Evolutionary conservation across 1,140 invertebrate genomes (phyloP).

Genomic region (Bombus consobrinus): DNA sequence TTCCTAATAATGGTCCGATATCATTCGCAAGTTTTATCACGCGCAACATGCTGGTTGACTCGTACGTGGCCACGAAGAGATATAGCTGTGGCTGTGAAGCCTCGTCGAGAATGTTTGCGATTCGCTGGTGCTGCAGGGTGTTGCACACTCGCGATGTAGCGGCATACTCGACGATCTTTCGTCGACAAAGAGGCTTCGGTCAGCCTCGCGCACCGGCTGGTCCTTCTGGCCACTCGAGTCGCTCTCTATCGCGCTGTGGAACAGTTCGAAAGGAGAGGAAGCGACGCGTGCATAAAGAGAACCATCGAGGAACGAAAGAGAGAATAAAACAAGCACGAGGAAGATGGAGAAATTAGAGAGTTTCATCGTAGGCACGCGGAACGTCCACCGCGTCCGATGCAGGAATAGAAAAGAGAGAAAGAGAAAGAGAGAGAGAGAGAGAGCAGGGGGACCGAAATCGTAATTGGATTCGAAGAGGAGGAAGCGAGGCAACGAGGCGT

Average conservation of each 20-base stretch:
- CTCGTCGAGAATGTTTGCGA: constrained; percentile 43
- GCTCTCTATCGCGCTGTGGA: constrained; percentile 15
- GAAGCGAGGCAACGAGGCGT: constrained; percentile 28
- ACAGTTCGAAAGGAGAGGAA: constrained; percentile 7
- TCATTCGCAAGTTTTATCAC: constrained; percentile 1
- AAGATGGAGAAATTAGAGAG: not conserved
- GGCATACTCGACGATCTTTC: constrained; percentile 58
- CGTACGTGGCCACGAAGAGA: constrained; percentile 16
- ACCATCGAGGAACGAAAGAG: not conserved
- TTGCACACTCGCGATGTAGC: constrained; percentile 22
- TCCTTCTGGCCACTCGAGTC: constrained; percentile 22
- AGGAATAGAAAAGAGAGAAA: constrained; percentile 10
- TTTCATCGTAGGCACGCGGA: constrained; percentile 39
- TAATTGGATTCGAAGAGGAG: constrained; percentile 66
- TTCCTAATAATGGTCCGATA: not conserved
- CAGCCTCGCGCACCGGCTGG: constrained; percentile 16
- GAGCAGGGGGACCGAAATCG: constrained; percentile 53
- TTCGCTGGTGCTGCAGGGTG: not conserved
- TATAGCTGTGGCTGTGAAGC: constrained; percentile 10
- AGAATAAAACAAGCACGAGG: not conserved
- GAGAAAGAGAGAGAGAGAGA: not conserved
- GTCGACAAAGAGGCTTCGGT: constrained; percentile 61
- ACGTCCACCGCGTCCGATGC: constrained; percentile 34
- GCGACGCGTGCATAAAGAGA: constrained; percentile 15
- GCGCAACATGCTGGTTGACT: not conserved